Evolutionary conservation across 2,113 vertebrate genomes (phyloP), one percentile per base, ranked within the genome.

Genomic region (Misgurnus anguillicaudatus): DNA sequence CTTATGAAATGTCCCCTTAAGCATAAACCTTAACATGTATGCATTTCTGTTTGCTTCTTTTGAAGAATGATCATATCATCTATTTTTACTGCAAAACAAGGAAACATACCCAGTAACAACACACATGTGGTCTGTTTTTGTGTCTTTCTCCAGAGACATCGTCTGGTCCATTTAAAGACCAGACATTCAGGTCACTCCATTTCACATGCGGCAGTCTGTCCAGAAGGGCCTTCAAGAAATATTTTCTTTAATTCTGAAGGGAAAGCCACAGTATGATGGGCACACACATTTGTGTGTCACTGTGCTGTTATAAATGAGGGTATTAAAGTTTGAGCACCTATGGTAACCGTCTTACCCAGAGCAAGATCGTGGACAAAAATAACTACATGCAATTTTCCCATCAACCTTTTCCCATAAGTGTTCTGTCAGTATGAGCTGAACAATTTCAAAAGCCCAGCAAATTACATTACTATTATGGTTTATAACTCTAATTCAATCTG

Each of bases 131-230:
- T 31, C 58, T 63, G 42, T 64, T 62, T 55, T 72, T 14, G 5
- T 21, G 36, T 48, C 38, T 21, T 21, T 57, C 68, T 71, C 66
- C 69, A 84, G 84, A 82, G 77, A 71, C 17, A 5, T 41, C 36
- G 61, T 74, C 80, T n/a, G 68, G 78, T 69, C 78, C 4, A 19
- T 85, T 88, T 85, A 85, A 85, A 84, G 69, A 84, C 65, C 48
- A 81, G 84, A 72, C 48, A 76, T 78, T 78, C 65, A 65, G 82
- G 83, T 87, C 78, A 69, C 3, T 21, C 75, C n/a, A 65, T 82
- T 85, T 84, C 58, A 24, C 19, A 19, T 55, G 21, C 62, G 48
- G 58, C 48, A 42, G 51, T 45, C 5, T 63, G 62, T 84, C 80
- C 81, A 81, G 16, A 0, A 51, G 81, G 84, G 76, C 55, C 36